Conservation (phyloP, 2,113 vertebrate genomes). For the Phocoena phocoena region DNA sequence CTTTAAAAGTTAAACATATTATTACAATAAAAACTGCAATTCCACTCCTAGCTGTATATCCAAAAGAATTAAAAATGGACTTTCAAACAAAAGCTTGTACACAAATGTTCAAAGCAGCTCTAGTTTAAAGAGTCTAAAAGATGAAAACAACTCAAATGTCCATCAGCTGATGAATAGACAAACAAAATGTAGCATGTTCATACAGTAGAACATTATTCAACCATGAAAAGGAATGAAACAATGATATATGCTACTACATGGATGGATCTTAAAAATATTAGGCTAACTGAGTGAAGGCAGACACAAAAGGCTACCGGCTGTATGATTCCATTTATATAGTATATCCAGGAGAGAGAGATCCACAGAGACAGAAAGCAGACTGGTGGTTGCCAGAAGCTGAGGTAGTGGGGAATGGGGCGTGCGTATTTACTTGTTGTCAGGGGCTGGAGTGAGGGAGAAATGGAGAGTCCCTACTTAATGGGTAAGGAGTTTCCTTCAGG, state of each 20-base stretch:
- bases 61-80: background rate
- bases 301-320: background rate
- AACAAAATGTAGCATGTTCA: background rate
- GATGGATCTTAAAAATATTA: background rate
- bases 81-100: background rate
- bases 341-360: background rate
- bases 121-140: background rate
- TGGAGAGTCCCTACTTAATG: background rate
- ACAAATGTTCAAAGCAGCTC: background rate
- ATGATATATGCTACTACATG: background rate
- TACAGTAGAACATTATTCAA: background rate
- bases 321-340: background rate
- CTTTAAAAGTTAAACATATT: background rate
- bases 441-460: background rate
- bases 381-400: background rate
- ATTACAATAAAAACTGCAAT: background rate
- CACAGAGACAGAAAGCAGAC: background rate
- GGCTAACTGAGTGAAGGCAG: background rate
- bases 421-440: background rate
- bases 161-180: background rate
- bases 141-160: background rate
- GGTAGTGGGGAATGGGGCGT: fast-evolving
- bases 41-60: background rate
- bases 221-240: background rate
- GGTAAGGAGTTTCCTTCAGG: background rate